These are phyloP conservation scores for Drosophila hamatofila DNA, from an alignment of 2,888 invertebrate genomes.

Conservation along the genomic window DNA sequence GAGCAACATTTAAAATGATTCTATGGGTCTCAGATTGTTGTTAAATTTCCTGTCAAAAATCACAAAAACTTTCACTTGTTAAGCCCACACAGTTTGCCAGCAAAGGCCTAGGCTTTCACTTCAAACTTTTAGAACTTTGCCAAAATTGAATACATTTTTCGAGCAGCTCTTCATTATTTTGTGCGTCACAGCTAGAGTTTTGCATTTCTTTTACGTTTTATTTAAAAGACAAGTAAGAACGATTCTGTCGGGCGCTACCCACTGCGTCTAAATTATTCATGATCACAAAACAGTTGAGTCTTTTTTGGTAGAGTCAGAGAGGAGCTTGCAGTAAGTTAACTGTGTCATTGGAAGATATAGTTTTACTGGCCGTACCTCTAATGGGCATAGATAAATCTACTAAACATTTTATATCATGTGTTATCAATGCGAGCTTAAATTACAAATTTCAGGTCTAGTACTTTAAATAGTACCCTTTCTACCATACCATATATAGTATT, in stretches of 20 bases:
- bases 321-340: background rate
- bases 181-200: background rate
- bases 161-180: slow-evolving; percentile 10
- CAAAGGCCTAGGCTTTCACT: background rate
- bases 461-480: too few species aligned
- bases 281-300: background rate
- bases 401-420: too few species aligned
- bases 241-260: background rate
- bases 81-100: background rate
- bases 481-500: too few species aligned
- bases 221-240: background rate
- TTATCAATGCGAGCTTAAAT: background rate
- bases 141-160: slow-evolving; percentile 7
- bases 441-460: background rate
- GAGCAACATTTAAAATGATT: background rate
- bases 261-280: background rate
- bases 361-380: background rate
- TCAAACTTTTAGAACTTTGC: slow-evolving; percentile 7
- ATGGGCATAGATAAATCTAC: too few species aligned
- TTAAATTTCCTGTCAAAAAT: slow-evolving; percentile 1
- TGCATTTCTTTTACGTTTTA: background rate
- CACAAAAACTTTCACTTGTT: background rate
- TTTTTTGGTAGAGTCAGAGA: background rate
- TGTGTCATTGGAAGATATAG: too few species aligned
- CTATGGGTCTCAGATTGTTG: background rate